These are phyloP conservation scores for Parauchenoglanis ngamensis DNA, from an alignment of 2,797 vertebrate species.

Conservation along the genomic window DNA sequence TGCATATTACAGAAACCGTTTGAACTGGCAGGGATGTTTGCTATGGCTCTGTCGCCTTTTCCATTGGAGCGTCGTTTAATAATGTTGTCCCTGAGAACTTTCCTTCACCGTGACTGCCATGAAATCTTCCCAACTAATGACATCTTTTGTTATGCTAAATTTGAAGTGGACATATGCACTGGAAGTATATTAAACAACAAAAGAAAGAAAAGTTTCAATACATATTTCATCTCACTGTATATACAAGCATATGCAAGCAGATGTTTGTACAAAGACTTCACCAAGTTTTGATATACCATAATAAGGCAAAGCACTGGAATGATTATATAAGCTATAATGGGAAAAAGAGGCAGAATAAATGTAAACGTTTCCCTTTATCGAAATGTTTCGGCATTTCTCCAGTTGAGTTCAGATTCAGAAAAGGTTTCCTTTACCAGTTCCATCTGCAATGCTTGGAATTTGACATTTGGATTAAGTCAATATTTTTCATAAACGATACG, in stretches of 20 bases:
- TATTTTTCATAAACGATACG: neutral
- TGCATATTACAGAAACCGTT: neutral
- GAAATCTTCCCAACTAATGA: neutral
- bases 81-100: neutral
- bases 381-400: neutral
- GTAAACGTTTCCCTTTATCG: neutral
- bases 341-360: neutral
- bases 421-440: neutral
- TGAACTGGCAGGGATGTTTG: neutral
- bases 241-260: neutral
- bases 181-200: too few relatives aligned
- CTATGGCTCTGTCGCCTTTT: neutral
- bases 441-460: neutral
- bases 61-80: neutral
- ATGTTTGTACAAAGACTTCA: neutral
- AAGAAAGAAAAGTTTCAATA: too few relatives aligned
- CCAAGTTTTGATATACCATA: neutral
- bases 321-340: neutral
- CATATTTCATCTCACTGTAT: neutral
- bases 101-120: neutral
- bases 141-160: neutral
- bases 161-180: neutral
- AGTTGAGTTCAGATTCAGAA: neutral
- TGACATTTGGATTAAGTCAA: neutral
- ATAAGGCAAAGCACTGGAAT: neutral